A percentile compares a stretch with the other conserved stretches of the same genome.
These are phyloP conservation scores for Mystacornis crossleyi DNA, from an alignment of 2,113 vertebrate species.

Conservation along the genomic window DNA sequence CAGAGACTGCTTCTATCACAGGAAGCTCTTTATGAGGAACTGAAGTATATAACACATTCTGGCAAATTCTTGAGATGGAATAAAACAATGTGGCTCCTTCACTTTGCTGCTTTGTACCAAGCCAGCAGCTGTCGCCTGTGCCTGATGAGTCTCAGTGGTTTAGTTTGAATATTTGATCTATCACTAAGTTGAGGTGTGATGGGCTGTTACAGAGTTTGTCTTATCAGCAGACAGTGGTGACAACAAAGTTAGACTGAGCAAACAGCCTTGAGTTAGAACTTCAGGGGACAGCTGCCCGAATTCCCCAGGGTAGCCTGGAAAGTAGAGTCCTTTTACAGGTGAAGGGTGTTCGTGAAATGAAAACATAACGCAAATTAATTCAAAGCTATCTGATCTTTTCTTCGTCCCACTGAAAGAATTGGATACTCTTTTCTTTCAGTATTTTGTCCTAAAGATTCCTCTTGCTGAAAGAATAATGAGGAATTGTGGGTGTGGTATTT, in stretches of 20 bases:
- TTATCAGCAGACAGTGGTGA: neutral
- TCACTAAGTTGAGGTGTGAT: neutral
- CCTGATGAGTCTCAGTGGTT: neutral
- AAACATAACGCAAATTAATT: neutral
- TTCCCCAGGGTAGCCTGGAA: neutral
- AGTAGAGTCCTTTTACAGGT: neutral
- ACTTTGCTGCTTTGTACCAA: neutral
- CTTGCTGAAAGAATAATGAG: neutral
- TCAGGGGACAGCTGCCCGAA: neutral
- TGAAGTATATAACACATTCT: neutral
- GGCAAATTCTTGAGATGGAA: neutral
- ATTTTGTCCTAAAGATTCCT: neutral
- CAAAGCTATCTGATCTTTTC: neutral
- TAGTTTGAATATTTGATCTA: neutral
- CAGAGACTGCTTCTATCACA: neutral
- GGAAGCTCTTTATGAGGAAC: neutral
- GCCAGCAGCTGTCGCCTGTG: neutral
- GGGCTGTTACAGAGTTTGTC: neutral
- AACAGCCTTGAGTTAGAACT: neutral
- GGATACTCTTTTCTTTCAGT: neutral
- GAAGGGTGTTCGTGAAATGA: neutral
- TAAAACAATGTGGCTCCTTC: neutral
- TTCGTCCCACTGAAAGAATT: neutral
- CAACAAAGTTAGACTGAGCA: neutral
- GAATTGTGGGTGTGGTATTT: neutral